phyloP scores from a whole-genome alignment of 2,888 invertebrate species.

The Hirtodrosophila duncani region DNA sequence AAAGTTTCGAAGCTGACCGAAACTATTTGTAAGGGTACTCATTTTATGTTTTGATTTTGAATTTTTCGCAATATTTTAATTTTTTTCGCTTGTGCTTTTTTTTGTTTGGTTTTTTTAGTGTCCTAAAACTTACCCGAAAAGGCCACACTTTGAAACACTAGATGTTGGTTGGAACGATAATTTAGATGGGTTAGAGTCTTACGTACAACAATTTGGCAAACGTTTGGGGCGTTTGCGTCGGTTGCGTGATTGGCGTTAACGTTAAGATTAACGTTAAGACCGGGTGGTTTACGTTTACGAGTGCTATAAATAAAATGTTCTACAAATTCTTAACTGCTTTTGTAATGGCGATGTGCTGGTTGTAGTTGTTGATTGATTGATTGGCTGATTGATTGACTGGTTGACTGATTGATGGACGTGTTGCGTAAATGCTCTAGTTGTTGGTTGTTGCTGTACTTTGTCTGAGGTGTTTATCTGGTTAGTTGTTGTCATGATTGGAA shows the following conservation, averaged over 20 bases:
- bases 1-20: too few species aligned
- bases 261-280: conserved; percentile 13
- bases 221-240: conserved; percentile 27
- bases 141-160: conserved; percentile 97
- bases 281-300: conserved; percentile 29
- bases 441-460: conserved; percentile 2
- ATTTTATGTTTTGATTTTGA: too few species aligned
- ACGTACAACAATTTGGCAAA: conserved; percentile 75
- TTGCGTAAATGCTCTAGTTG: conserved; percentile 2
- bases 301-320: conserved; percentile 24
- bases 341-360: not conserved
- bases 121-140: conserved; percentile 94
- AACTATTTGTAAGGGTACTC: too few species aligned
- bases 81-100: too few species aligned
- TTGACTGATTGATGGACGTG: not conserved
- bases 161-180: conserved; percentile 77
- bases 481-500: too few species aligned
- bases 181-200: conserved; percentile 77
- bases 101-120: too few species aligned
- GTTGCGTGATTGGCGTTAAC: conserved; percentile 16
- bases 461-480: too few species aligned
- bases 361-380: conserved; percentile 1
- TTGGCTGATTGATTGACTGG: not conserved
- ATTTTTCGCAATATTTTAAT: too few species aligned
- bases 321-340: conserved; percentile 3